phyloP scores from a whole-genome alignment of 2,113 vertebrate species.

The Scophthalmus maximus region DNA sequence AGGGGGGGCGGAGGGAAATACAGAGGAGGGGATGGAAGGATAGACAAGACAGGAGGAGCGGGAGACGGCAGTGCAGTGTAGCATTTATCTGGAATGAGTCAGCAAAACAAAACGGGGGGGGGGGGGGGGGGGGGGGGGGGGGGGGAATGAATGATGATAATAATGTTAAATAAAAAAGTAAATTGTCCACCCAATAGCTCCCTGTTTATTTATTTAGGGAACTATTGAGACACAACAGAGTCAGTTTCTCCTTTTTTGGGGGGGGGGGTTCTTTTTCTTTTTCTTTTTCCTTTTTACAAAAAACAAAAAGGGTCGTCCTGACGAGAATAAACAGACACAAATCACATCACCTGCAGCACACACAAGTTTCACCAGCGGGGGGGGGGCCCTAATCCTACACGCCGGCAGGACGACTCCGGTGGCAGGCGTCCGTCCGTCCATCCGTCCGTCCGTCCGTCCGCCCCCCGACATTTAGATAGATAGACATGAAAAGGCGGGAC shows the following conservation, averaged over 20 bases:
- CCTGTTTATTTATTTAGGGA: conserved; percentile 49
- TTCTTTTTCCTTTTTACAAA: conserved; percentile 17
- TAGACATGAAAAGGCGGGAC: conserved; percentile 55
- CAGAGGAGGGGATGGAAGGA: conserved; percentile 26
- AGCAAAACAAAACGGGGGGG: conserved; percentile 60
- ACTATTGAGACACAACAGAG: conserved; percentile 48
- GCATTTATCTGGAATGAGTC: conserved; percentile 70
- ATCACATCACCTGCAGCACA: conserved; percentile 80
- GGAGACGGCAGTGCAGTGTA: conserved; percentile 48
- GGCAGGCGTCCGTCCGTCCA: conserved; percentile 45
- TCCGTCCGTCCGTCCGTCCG: conserved; percentile 16
- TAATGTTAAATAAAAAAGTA: conserved; percentile 59
- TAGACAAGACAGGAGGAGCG: conserved; percentile 12
- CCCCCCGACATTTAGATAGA: conserved; percentile 58
- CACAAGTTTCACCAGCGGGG: conserved; percentile 74
- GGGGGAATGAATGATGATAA: conserved; percentile 30
- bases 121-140: no score
- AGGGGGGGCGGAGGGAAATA: neutral
- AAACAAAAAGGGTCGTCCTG: conserved; percentile 63
- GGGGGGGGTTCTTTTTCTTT: neutral
- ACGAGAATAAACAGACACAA: conserved; percentile 76
- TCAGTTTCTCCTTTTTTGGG: conserved; percentile 22
- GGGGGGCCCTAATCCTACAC: conserved; percentile 72
- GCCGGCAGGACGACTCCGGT: conserved; percentile 58
- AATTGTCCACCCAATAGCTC: conserved; percentile 49